phyloP scores from a whole-genome alignment of 2,888 invertebrate species.

The Ptycholaimellus sp. region DNA sequence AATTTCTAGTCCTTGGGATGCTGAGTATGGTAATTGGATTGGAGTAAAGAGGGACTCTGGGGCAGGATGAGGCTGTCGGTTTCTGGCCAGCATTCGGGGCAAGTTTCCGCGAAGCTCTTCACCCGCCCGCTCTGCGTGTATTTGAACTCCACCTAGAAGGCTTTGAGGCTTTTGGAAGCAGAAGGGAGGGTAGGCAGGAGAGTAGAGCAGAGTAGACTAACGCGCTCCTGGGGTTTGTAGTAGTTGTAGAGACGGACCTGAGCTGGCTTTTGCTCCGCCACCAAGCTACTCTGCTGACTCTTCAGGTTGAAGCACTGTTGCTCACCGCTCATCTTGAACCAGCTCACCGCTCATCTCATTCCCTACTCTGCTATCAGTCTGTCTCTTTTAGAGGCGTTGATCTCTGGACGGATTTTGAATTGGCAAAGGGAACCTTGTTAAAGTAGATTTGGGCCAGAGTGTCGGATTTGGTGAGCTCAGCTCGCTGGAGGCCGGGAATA shows the following conservation, averaged over 20 bases:
- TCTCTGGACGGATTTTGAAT: background rate
- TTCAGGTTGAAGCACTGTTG: constrained; percentile 50
- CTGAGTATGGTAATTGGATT: too few relatives aligned
- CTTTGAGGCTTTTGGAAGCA: too few relatives aligned
- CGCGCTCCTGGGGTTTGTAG: constrained; percentile 44
- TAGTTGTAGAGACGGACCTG: constrained; percentile 64
- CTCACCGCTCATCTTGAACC: constrained; percentile 12
- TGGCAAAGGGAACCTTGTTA: constrained; percentile 23
- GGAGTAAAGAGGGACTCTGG: too few relatives aligned
- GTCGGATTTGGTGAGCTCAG: constrained; percentile 25
- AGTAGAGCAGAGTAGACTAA: constrained; percentile 4
- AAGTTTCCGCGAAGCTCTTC: background rate
- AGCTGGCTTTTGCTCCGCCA: constrained; percentile 60
- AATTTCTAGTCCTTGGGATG: too few relatives aligned
- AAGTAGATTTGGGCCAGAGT: constrained; percentile 30
- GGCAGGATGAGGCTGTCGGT: too few relatives aligned
- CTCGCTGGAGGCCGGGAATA: constrained; percentile 24
- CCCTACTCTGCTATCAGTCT: too few relatives aligned
- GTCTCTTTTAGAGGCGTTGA: too few relatives aligned
- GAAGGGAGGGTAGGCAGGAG: background rate
- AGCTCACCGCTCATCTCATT: too few relatives aligned
- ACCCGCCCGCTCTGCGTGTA: constrained; percentile 1
- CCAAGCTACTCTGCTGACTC: constrained; percentile 54
- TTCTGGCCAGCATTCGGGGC: constrained; percentile 4
- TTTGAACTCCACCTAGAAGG: constrained; percentile 1